A percentile compares a stretch with the other conserved stretches of the same genome.
Evolutionary conservation across 2,797 vertebrate species (phyloP).

Genomic region (Hylomyscus alleni): DNA sequence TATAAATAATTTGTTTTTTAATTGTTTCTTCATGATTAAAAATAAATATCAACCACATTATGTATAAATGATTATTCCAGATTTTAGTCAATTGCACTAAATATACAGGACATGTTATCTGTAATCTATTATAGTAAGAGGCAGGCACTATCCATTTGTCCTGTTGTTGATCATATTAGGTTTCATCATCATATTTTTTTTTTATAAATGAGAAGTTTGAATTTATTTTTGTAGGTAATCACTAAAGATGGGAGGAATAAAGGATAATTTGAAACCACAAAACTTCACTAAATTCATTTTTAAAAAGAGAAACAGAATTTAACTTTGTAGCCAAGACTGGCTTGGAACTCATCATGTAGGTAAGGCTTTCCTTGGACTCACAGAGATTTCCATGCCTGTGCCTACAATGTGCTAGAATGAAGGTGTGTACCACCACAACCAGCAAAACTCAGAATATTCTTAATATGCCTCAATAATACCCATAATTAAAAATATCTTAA

Average conservation of each 20-base stretch:
- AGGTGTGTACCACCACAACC: not conserved
- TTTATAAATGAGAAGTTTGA: not conserved
- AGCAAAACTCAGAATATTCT: not conserved
- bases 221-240: not conserved
- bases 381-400: not conserved
- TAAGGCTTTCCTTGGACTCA: not conserved
- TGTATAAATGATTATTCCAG: not conserved
- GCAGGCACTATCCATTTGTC: not conserved
- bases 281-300: not conserved
- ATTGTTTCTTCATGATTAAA: not conserved
- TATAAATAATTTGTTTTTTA: not conserved
- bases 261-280: not conserved
- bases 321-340: not conserved
- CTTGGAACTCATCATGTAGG: not conserved
- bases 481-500: not conserved
- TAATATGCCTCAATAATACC: not conserved
- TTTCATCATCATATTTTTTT: not conserved
- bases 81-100: not conserved
- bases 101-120: fast-evolving
- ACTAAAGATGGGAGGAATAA: not conserved
- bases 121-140: not conserved
- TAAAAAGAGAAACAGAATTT: not conserved
- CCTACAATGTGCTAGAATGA: not conserved
- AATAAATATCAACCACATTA: not conserved
- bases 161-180: not conserved